Base-by-base conservation (phyloP, 1,140 invertebrate species). In the Tetramorium alpestre region DNA sequence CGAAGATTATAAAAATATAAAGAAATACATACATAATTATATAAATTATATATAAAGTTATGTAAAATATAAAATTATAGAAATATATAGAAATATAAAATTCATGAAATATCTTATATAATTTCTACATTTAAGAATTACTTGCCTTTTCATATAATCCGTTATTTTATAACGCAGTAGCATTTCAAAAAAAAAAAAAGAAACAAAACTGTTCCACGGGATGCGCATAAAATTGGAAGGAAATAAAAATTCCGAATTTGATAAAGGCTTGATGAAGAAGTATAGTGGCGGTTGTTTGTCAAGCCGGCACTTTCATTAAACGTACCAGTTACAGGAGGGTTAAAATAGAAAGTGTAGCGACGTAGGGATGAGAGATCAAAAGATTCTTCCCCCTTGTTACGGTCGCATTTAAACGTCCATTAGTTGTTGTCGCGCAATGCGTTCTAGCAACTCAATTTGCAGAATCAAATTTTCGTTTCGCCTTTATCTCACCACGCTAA, bases 361-460 rank as follows among this genome's bases (percentile, higher is more conserved):
- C 16, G 78, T 7, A 44, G 54, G 22, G 75, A 56, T 54, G 49
- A 80, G 85, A 91, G 91, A 93, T 93, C 91, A 93, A 92, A 93
- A 89, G 91, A 90, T 82, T 69, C 75, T 80, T 64, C 56, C 62
- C 18, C 44, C 51, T 80, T 60, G 77, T 90, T 90, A 90, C 18
- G 86, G 72, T 70, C 60, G 77, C 77, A 84, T 75, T 78, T 88
- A 91, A 90, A 90, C 87, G 82, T 84, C 78, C 73, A 90, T 90
- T 90, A 90, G 47, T 77, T 62, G 77, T 67, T 82, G 58, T 65
- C 49, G 58, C 70, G n/a, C 44, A 60, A 67, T 88, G 69, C 33
- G 47, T 65, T 49, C 44, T 51, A 76, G 8, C 28, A 88, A 91
- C 67, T 77, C 73, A 85, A 91, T 91, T 91, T 80, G 33, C 44